A percentile compares a stretch with the other conserved stretches of the same genome.
Evolutionary conservation across 1,140 invertebrate genomes (phyloP).

Genomic region (Drosophila simulans): DNA sequence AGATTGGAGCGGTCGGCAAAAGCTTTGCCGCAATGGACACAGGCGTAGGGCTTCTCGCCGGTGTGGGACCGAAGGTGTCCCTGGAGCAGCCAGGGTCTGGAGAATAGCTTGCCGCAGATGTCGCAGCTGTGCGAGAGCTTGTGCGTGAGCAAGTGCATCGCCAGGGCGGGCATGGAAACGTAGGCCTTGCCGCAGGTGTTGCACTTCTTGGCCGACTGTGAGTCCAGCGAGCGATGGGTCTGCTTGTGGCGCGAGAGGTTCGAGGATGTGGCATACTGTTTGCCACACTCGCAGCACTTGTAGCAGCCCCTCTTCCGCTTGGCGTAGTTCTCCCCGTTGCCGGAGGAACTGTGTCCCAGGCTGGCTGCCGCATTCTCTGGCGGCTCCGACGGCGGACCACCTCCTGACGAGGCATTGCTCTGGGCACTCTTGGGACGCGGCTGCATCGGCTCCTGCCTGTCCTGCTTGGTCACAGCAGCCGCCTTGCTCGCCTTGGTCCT

Average conservation of each 20-base stretch:
- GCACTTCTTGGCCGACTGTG: slow-evolving; percentile 96
- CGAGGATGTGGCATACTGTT: slow-evolving; percentile 97
- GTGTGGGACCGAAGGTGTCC: slow-evolving; percentile 90
- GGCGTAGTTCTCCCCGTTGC: slow-evolving; percentile 88
- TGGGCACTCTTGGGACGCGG: slow-evolving; percentile 44
- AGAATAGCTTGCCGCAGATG: slow-evolving; percentile 97
- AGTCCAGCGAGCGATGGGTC: slow-evolving; percentile 97
- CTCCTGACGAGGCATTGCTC: slow-evolving; percentile 46
- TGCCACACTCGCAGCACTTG: slow-evolving; percentile 97
- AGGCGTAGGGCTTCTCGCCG: slow-evolving; percentile 88
- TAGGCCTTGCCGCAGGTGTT: slow-evolving; percentile 97
- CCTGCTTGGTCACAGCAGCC: slow-evolving; percentile 52
- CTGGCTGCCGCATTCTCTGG: background rate
- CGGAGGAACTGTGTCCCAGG: slow-evolving; percentile 2
- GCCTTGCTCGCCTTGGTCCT: slow-evolving; percentile 84
- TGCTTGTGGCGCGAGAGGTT: slow-evolving; percentile 98
- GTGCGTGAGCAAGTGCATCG: slow-evolving; percentile 98
- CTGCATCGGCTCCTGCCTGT: slow-evolving; percentile 41
- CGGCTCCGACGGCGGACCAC: slow-evolving; percentile 10
- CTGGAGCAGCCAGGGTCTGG: slow-evolving; percentile 95
- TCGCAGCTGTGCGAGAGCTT: slow-evolving; percentile 95
- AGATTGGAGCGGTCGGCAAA: slow-evolving; percentile 93
- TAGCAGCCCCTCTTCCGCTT: slow-evolving; percentile 88
- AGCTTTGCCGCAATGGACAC: slow-evolving; percentile 87
- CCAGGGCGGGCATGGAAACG: slow-evolving; percentile 98